These are phyloP conservation scores for Allolobophora icterica DNA, from an alignment of 2,888 invertebrate species.

Conservation along the genomic window DNA sequence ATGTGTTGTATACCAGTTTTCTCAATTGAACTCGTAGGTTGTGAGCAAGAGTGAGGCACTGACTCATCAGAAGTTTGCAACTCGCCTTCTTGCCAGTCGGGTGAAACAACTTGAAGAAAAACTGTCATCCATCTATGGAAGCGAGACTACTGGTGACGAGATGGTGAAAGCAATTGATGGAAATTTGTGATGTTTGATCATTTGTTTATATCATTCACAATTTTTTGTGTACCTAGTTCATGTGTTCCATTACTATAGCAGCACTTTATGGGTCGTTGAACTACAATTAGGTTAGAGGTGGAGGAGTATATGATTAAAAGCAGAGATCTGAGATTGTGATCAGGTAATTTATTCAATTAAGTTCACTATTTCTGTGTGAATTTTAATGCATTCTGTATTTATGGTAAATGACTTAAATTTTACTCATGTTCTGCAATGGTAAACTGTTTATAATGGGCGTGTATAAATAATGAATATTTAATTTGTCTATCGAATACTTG, in stretches of 20 bases:
- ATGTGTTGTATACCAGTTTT: background rate
- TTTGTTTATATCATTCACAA: background rate
- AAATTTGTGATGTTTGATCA: background rate
- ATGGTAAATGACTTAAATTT: background rate
- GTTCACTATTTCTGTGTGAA: background rate
- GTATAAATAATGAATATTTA: background rate
- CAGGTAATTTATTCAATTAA: background rate
- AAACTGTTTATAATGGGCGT: background rate
- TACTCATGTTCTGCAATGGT: background rate
- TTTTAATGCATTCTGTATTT: background rate
- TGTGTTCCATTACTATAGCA: background rate
- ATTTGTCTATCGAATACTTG: slow-evolving; percentile 4
- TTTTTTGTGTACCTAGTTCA: background rate
- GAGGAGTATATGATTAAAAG: background rate
- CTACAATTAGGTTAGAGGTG: background rate
- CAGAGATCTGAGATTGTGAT: background rate
- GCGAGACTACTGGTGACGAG: background rate
- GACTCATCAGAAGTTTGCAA: slow-evolving; percentile 24
- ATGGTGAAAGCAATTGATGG: background rate
- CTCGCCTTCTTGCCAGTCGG: slow-evolving; percentile 9
- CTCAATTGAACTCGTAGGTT: background rate
- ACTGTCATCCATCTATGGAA: background rate
- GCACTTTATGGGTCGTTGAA: background rate
- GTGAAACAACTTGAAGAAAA: slow-evolving; percentile 20
- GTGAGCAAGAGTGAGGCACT: slow-evolving; percentile 23